Evolutionary conservation across 2,113 vertebrate genomes (phyloP).

Genomic region (Cebus imitator): DNA sequence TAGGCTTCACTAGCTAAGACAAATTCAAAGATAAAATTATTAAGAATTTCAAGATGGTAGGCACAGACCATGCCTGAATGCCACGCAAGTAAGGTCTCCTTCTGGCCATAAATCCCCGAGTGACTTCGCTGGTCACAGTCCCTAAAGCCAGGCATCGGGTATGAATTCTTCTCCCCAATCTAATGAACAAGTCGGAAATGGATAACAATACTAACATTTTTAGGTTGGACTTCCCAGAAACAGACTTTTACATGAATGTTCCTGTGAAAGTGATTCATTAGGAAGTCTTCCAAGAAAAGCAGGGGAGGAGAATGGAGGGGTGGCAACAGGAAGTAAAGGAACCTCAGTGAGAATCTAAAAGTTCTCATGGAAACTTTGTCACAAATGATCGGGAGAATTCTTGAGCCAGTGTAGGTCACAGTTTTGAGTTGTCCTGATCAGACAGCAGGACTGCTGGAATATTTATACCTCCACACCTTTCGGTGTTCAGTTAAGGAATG

Average conservation of each 20-base stretch:
- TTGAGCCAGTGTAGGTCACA: neutral
- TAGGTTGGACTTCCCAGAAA: slow-evolving; percentile 1
- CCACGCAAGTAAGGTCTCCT: rapidly evolving
- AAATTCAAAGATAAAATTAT: neutral
- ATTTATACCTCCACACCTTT: too few relatives aligned
- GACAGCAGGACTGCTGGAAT: neutral
- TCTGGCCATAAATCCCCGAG: neutral
- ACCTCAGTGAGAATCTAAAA: neutral
- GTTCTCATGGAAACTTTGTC: neutral
- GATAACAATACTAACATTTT: neutral
- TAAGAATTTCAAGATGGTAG: neutral
- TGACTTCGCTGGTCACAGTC: neutral
- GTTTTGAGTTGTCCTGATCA: neutral
- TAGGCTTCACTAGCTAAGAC: neutral
- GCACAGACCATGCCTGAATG: neutral
- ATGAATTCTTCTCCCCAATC: neutral
- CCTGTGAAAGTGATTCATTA: neutral
- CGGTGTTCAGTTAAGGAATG: neutral
- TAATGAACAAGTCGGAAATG: neutral
- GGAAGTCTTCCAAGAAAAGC: neutral
- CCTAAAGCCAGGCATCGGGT: neutral
- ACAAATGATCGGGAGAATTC: neutral
- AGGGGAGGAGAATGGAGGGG: neutral
- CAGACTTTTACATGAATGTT: neutral
- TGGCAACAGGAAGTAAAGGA: neutral